Conservation (phyloP, 2,888 invertebrate species). For the Camptogramma bilineatum region DNA sequence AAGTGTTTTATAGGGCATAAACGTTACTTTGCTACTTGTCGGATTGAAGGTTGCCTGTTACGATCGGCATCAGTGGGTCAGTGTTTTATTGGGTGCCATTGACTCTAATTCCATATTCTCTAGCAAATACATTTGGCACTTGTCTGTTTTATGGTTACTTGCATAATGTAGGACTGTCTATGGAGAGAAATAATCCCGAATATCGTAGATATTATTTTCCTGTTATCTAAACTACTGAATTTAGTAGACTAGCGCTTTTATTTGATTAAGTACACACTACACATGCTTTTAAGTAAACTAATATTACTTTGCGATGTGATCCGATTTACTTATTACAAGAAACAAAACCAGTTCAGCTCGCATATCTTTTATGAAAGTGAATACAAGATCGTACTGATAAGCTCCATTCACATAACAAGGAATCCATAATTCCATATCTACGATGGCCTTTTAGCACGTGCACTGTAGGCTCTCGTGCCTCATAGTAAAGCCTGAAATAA, state of each 20-base stretch:
- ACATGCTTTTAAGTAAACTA: not conserved
- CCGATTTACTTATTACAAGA: not conserved
- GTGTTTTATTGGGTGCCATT: slow-evolving; percentile 57
- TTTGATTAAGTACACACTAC: not conserved
- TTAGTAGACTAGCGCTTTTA: not conserved
- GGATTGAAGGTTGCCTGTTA: slow-evolving; percentile 79
- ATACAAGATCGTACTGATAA: slow-evolving; percentile 22
- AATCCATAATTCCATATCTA: slow-evolving; percentile 22
- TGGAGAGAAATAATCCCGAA: slow-evolving; percentile 19
- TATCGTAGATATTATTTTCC: slow-evolving; percentile 12
- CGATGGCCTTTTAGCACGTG: slow-evolving; percentile 32
- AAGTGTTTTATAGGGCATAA: slow-evolving; percentile 85
- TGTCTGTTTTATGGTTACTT: slow-evolving; percentile 41
- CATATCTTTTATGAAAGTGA: slow-evolving; percentile 16
- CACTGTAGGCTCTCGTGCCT: slow-evolving; percentile 29
- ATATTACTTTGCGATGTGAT: not conserved
- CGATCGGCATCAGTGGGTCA: slow-evolving; percentile 74
- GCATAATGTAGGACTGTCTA: slow-evolving; percentile 34
- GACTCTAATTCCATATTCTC: slow-evolving; percentile 53
- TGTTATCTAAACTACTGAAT: slow-evolving; percentile 12
- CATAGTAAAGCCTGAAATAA: slow-evolving; percentile 45
- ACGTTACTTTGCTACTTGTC: slow-evolving; percentile 82
- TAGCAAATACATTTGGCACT: slow-evolving; percentile 47
- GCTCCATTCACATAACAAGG: slow-evolving; percentile 25
- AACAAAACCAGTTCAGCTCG: not conserved